Base-by-base conservation (phyloP, 1,140 invertebrate species). In the Drosophila trapezifrons region DNA sequence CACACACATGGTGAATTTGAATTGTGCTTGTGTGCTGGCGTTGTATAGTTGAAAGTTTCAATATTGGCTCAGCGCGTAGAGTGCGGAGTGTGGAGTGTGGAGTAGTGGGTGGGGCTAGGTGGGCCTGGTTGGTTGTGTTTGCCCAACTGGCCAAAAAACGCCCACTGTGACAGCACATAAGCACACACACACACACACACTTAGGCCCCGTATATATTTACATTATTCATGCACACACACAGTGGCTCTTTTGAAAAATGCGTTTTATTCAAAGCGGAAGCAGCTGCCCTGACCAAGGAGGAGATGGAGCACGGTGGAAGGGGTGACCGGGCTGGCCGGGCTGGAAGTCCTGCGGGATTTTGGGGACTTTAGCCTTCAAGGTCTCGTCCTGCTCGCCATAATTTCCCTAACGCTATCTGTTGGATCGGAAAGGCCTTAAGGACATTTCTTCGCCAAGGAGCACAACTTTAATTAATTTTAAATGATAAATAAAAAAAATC, bases 31-130 rank as follows among this genome's bases (percentile, higher is more conserved):
- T 60, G 62, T 76, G 49, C 64, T 37, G 27, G 32, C 58, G 43
- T 70, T 76, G 66, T 85, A 60, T 86, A 86, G 82, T 87, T 86
- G 83, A 86, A 86, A 87, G 82, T 86, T 86, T 86, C 82, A 82
- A 86, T 86, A 86, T 87, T 87, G 82, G 66, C 66, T 76, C 57
- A 71, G 78, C 25, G 35, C 22, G 25, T 13, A 18, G 27, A 17
- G n/a, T 35, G 18, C 22, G 46, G 6, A n/a, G 29, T 17, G 20
- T 13, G 10, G 2, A 22, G 35, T 17, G 52, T 18, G n/a, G 27
- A 12, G 25, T 4, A 4, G 43, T 5, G 22, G 5, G 29, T 52
- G 38, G 17, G n/a, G 38, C 15, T 43, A 47, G 27, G 25, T 57
- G 45, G n/a, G 9, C 46, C 45, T 27, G 15, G 51, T 42, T 27